Percentiles rank a stretch among this genome's conserved stretches.
phyloP scores from a whole-genome alignment of 2,797 vertebrate genomes.

The Melopsittacus undulatus region DNA sequence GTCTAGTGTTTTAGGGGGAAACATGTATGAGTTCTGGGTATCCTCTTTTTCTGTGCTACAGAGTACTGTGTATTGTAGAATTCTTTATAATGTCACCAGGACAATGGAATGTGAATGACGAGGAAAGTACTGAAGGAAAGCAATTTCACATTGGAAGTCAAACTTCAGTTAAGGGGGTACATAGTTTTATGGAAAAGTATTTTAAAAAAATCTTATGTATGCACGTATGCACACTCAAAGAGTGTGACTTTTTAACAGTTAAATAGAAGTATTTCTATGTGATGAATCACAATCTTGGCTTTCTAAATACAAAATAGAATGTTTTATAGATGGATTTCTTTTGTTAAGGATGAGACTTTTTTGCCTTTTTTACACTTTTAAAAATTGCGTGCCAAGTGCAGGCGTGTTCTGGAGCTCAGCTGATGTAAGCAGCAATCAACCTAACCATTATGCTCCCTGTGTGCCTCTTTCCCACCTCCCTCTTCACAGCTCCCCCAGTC shows the following conservation, averaged over 20 bases:
- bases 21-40: background rate
- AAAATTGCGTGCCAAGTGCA: background rate
- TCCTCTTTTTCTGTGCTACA: background rate
- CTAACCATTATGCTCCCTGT: background rate
- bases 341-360: background rate
- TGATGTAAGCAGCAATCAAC: background rate
- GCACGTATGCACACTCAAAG: background rate
- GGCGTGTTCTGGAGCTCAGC: background rate
- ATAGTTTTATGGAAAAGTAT: background rate
- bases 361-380: background rate
- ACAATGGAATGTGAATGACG: background rate
- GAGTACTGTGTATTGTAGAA: background rate
- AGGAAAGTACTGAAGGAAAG: background rate
- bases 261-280: background rate
- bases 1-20: background rate
- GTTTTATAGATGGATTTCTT: background rate
- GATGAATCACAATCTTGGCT: background rate
- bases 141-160: background rate
- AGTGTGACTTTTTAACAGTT: background rate
- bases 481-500: fast-evolving
- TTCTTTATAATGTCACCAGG: background rate
- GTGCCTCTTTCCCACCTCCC: background rate
- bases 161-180: background rate
- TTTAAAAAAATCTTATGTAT: background rate
- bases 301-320: background rate